phyloP scores from a whole-genome alignment of 2,113 vertebrate species.

The Percina caprodes region DNA sequence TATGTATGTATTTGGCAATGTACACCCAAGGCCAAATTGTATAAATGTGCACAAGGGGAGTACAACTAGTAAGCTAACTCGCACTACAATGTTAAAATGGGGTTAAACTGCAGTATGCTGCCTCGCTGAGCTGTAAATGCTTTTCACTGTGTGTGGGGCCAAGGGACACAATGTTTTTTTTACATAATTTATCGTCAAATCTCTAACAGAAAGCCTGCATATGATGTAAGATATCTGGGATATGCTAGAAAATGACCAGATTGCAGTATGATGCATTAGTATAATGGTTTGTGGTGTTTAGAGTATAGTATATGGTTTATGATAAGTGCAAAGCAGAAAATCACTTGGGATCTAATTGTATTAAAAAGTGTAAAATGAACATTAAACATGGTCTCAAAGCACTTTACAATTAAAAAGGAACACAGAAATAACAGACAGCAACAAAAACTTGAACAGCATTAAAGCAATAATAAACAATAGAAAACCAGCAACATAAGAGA shows the following conservation, averaged over 20 bases:
- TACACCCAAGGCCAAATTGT: background rate
- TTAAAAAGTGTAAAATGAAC: background rate
- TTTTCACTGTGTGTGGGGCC: constrained; percentile 6
- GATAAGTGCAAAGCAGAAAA: background rate
- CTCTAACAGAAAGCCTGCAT: background rate
- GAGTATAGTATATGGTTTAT: background rate
- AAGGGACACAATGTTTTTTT: background rate
- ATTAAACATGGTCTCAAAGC: too few relatives aligned
- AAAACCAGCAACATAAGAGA: too few relatives aligned
- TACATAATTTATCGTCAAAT: constrained; percentile 7
- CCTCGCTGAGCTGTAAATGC: constrained; percentile 19
- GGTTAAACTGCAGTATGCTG: constrained; percentile 12
- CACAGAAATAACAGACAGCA: too few relatives aligned
- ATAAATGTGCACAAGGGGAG: background rate
- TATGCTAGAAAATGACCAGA: constrained; percentile 8
- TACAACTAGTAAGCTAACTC: background rate
- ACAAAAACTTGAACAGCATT: too few relatives aligned
- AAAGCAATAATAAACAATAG: too few relatives aligned
- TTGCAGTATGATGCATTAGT: background rate
- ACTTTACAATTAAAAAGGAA: too few relatives aligned
- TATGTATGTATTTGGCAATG: background rate
- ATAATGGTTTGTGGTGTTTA: background rate
- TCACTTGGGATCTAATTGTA: background rate
- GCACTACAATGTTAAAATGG: background rate
- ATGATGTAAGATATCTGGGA: background rate